These are phyloP conservation scores for Galemys pyrenaicus DNA, from an alignment of 2,113 vertebrate genomes.

Conservation along the genomic window DNA sequence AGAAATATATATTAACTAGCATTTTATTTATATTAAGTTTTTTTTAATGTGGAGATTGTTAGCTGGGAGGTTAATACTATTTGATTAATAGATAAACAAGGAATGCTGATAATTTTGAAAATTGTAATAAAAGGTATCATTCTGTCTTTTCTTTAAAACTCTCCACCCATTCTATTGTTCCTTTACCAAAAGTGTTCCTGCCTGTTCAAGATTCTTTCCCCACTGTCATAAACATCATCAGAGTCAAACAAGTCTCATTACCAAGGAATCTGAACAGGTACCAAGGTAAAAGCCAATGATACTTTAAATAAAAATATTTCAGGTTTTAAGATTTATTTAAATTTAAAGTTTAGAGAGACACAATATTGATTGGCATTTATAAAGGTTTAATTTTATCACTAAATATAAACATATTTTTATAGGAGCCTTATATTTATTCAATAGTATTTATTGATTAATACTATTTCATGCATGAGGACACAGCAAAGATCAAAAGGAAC, in stretches of 20 bases:
- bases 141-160: background rate
- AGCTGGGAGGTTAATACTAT: background rate
- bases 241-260: background rate
- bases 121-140: background rate
- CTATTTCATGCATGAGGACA: background rate
- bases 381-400: background rate
- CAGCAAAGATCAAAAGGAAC: background rate
- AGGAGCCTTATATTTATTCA: background rate
- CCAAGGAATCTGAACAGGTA: background rate
- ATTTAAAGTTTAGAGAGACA: background rate
- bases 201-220: conserved; percentile 70
- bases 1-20: background rate
- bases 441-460: background rate
- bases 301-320: background rate
- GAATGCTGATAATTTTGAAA: background rate
- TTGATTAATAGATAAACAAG: conserved; percentile 1
- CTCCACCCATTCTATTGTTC: background rate
- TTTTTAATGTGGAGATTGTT: background rate
- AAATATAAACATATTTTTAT: background rate
- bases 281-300: conserved; percentile 36
- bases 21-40: background rate
- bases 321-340: background rate
- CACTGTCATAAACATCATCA: conserved; percentile 27
- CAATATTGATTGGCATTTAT: background rate
- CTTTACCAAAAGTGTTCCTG: conserved; percentile 43